Evolutionary conservation across 2,888 invertebrate genomes (phyloP), one percentile per base, ranked within the genome.

Genomic region (Conistra vaccinii): DNA sequence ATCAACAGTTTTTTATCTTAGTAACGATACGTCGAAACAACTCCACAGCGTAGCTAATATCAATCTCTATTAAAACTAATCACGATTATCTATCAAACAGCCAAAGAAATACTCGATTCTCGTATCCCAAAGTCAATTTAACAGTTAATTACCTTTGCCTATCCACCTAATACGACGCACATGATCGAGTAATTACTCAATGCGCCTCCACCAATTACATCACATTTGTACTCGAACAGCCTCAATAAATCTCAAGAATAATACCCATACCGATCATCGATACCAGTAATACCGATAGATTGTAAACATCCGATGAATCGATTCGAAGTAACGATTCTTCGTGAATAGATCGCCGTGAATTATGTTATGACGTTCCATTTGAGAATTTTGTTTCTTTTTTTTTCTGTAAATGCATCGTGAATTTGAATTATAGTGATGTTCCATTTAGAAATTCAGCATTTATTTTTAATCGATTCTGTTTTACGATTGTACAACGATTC

Each of bases 251-350:
- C 75, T 74, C 60, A 53, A 74, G 55, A 65, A 81, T 82, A 85
- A 82, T 80, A 73, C 78, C 66, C 69, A 63, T 79, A 84, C 72
- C 69, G 71, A 84, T 81, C 71, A 85, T 72, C 72, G 78, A 80
- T 76, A 71, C 71, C 57, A 72, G 66, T 53, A 66, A 81, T 81
- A 73, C 51, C 83, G 62, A 81, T 76, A 51, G 78, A 78, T 81
- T 78, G 80, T 85, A 84, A 86, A 85, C 76, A 85, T 80, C 71
- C 76, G 67, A 80, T 79, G 69, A 81, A 84, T 85, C 85, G 83
- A 86, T 85, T 84, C 63, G 55, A 60, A 67, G 75, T 81, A 79
- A 81, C 83, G 72, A 85, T 75, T 84, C 66, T 72, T 75, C 71
- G 69, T 67, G 78, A 81, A 84, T 80, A 76, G 73, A 81, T 75